Conservation (phyloP, 2,113 vertebrate species). For the Benitochromis conjunctus region DNA sequence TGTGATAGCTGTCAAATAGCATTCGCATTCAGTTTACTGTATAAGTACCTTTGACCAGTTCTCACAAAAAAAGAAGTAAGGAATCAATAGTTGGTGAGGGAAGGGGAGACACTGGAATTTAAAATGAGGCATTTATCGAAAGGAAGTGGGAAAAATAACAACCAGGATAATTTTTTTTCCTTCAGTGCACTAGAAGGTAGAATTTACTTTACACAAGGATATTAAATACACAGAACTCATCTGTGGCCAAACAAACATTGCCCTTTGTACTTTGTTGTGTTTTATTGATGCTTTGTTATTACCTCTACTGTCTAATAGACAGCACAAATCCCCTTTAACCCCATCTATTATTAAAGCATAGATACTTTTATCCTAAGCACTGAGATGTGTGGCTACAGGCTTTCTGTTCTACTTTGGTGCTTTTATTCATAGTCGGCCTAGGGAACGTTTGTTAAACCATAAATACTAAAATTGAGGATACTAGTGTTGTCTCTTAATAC, state of each 20-base stretch:
- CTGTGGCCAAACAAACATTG: neutral
- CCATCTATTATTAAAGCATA: conserved; percentile 44
- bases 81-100: neutral
- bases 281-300: conserved; percentile 23
- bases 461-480: neutral
- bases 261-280: neutral
- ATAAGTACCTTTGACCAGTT: neutral
- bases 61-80: neutral
- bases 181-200: neutral
- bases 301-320: conserved; percentile 22
- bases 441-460: neutral
- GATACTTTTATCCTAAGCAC: neutral
- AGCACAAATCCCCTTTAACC: conserved; percentile 34
- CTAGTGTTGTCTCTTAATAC: neutral
- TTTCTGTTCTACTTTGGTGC: neutral
- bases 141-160: neutral
- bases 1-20: neutral
- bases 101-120: neutral
- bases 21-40: neutral
- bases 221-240: neutral
- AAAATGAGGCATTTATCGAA: neutral
- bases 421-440: neutral
- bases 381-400: neutral
- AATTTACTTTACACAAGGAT: neutral
- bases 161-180: neutral